phyloP scores from a whole-genome alignment of 1,140 invertebrate genomes.

The Cardiocondyla obscurior region DNA sequence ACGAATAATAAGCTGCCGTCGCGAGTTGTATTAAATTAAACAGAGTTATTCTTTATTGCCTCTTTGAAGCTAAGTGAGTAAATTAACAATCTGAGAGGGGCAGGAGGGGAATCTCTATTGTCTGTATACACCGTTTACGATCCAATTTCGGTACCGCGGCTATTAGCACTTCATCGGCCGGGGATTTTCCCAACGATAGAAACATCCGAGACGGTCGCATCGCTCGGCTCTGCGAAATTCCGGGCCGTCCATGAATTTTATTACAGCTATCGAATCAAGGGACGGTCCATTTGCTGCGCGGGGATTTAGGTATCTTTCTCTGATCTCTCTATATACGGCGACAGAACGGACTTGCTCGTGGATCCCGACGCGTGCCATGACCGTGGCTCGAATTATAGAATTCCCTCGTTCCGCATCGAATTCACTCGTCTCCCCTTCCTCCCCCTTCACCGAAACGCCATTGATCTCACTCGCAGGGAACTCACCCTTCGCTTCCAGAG shows the following conservation, averaged over 20 bases:
- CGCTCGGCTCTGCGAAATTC: slow-evolving; percentile 2
- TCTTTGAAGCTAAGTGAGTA: slow-evolving; percentile 18
- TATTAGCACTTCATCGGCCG: background rate
- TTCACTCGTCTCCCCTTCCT: slow-evolving; percentile 12
- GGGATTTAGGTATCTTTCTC: slow-evolving; percentile 23
- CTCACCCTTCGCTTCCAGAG: slow-evolving; percentile 12
- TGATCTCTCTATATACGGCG: background rate
- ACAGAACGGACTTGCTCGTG: slow-evolving; percentile 1
- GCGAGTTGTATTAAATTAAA: slow-evolving; percentile 33
- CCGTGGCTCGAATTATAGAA: slow-evolving; percentile 40
- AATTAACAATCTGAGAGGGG: background rate
- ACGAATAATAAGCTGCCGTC: background rate
- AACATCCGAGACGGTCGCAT: background rate
- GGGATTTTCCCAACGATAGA: slow-evolving; percentile 14
- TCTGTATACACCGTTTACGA: slow-evolving; percentile 9
- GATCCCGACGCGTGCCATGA: slow-evolving; percentile 52
- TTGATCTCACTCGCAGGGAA: slow-evolving; percentile 43
- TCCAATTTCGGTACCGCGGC: background rate
- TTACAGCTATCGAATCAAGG: slow-evolving; percentile 56
- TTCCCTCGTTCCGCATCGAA: slow-evolving; percentile 53
- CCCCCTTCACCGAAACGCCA: slow-evolving; percentile 14
- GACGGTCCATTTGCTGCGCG: slow-evolving; percentile 61
- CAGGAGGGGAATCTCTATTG: background rate
- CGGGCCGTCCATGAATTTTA: slow-evolving; percentile 61
- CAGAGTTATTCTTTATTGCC: slow-evolving; percentile 27